Percentiles rank a stretch among this genome's conserved stretches.
Conservation (phyloP, 2,888 invertebrate genomes). For the Gandaritis pyraliata region DNA sequence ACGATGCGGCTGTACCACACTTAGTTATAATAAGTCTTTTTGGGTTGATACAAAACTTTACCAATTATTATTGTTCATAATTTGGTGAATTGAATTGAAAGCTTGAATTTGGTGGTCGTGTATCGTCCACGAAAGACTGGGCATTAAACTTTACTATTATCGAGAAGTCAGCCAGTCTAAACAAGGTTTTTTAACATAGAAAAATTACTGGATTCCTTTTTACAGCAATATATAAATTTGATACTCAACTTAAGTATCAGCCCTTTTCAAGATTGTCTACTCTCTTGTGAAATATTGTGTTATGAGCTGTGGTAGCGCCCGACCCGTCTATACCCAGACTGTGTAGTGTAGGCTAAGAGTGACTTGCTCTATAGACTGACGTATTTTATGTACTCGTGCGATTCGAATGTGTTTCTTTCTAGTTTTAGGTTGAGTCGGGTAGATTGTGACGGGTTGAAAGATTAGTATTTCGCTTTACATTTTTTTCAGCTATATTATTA, state of each 20-base stretch:
- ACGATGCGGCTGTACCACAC: conserved; percentile 17
- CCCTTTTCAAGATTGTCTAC: neutral
- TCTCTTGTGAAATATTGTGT: conserved; percentile 27
- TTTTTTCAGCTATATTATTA: neutral
- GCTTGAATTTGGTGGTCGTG: conserved; percentile 6
- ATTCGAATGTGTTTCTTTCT: conserved; percentile 74
- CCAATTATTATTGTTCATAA: neutral
- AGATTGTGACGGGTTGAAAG: conserved; percentile 20
- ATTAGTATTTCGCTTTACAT: neutral
- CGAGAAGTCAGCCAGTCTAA: neutral
- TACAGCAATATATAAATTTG: no score
- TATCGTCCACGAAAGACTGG: conserved; percentile 10
- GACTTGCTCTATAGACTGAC: conserved; percentile 79
- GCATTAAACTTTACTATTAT: conserved; percentile 5
- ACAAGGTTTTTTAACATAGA: no score
- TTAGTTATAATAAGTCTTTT: conserved; percentile 11
- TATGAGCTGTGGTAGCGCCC: conserved; percentile 47
- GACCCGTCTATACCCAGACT: conserved; percentile 67
- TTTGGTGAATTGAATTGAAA: no score
- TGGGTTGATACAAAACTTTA: conserved; percentile 18
- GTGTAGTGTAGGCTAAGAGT: conserved; percentile 78
- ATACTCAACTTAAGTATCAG: neutral
- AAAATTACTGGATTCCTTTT: no score
- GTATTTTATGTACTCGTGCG: conserved; percentile 77
- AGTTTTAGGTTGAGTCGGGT: conserved; percentile 58